A percentile compares a stretch with the other conserved stretches of the same genome.
These are phyloP conservation scores for Pterobdella sp. DNA, from an alignment of 2,888 invertebrate species.

Conservation along the genomic window DNA sequence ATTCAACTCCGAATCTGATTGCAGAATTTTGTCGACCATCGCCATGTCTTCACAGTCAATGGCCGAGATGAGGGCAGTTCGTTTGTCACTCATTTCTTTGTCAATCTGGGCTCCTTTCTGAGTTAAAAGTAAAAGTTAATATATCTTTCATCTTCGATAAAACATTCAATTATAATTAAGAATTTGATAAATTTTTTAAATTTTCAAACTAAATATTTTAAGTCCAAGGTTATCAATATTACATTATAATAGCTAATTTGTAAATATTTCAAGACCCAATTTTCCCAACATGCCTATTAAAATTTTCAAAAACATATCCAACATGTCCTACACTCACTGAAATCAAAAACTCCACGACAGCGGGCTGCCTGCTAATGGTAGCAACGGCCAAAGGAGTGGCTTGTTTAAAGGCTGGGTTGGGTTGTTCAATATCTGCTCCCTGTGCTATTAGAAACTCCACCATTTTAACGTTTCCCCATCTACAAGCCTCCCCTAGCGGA, in stretches of 20 bases:
- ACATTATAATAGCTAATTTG: background rate
- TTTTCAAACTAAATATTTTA: no score
- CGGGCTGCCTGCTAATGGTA: slow-evolving; percentile 29
- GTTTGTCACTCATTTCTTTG: slow-evolving; percentile 33
- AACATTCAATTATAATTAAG: background rate
- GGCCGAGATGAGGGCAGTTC: slow-evolving; percentile 35
- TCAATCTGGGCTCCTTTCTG: slow-evolving; percentile 39
- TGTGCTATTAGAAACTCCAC: slow-evolving; percentile 33
- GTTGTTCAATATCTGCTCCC: slow-evolving; percentile 35
- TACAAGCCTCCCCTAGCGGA: slow-evolving; percentile 37
- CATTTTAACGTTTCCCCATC: slow-evolving; percentile 35
- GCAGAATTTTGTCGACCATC: slow-evolving; percentile 35
- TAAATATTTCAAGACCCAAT: background rate
- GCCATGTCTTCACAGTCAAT: slow-evolving; percentile 33
- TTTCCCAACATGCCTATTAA: background rate
- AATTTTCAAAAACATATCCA: background rate
- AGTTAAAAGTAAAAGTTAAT: background rate
- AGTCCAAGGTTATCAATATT: no score
- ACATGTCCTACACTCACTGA: slow-evolving; percentile 33
- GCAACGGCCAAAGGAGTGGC: slow-evolving; percentile 38
- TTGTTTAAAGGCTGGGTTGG: slow-evolving; percentile 34
- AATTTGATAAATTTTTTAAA: background rate
- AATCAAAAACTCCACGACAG: slow-evolving; percentile 34
- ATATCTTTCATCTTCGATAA: background rate
- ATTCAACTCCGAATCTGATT: slow-evolving; percentile 34